Evolutionary conservation across 2,888 invertebrate genomes (phyloP), one percentile per base, ranked within the genome.

Genomic region (Palloptera scutellata): DNA sequence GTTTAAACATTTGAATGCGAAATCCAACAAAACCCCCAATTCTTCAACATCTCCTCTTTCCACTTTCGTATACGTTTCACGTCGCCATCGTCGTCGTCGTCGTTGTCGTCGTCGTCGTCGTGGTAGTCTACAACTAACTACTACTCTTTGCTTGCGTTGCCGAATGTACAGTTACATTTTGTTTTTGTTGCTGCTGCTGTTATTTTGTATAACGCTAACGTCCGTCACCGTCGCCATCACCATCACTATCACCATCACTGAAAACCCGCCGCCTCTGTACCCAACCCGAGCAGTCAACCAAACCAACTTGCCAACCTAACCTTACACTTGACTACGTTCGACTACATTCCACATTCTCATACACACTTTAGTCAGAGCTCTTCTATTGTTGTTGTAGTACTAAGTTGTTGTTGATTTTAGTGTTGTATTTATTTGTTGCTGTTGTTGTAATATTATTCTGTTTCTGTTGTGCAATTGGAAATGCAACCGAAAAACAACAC

Each of bases 381-480:
- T 30, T 6, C 6, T 30, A 30, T 6, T 30, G 30, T 30, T 30
- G 30, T 30, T 30, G 30, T 30, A 30, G 30, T 30, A 30, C 6
- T 30, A 4, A 30, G 30, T 30, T 30, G 30, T 30, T 30, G 30
- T 30, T 30, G 30, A 66, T 61, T 45, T 61, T 65, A 51, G 51
- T 66, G 58, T 64, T 57, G 61, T 61, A 30, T 20, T 60, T 52
- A 30, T 58, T 52, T 69, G 55, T 48, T 69, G 52, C 61, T 45
- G 61, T 20, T 61, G 13, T 10, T 67, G 64, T 69, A 57, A 59
- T 58, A 65, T 66, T 60, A 64, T 70, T 68, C 66, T 64, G 61
- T 70, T 68, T 68, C 58, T 57, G 60, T 66, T 68, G 60, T 68
- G 64, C 68, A 68, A 68, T 64, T 68, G 61, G 64, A 54, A 64